Evolutionary conservation across 2,113 vertebrate species (phyloP), one percentile per base, ranked within the genome.

Genomic region (Nyctereutes procyonoides): DNA sequence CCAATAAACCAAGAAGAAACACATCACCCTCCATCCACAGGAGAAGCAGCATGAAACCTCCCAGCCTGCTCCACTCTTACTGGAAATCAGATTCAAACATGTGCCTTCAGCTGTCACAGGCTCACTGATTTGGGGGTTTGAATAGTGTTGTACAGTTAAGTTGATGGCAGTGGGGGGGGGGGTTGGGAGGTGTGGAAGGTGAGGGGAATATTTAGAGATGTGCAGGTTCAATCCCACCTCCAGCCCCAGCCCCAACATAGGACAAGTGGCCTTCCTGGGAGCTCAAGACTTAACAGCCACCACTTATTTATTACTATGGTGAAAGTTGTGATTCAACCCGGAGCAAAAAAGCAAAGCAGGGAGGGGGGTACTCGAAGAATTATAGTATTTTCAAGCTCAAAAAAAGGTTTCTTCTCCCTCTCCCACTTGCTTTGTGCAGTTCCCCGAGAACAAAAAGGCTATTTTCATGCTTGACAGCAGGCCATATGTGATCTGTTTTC

Each of bases 371-470:
- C 43, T 1, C 6, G 65, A 62, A 97, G 71, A 95, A 63, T 91
- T 67, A 91, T 2, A 87, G 82, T 43, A 80, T 95, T 95, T 93
- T 93, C 43, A 84, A 48, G 79, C 19, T 87, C 71, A 55, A 88
- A 80, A 80, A 93, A 95, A 60, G 11, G 24, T 60, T 92, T 77
- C 62, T 87, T n/a, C 30, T 53, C 24, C 6, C 5, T 79, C 20
- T 87, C 86, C n/a, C 67, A 91, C 43, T 96, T 84, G 96, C 81
- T 93, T 86, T 93, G 79, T 32, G 16, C 17, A 88, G 80, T 35
- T 95, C 67, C 56, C 28, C 3, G 30, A n/a, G 62, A 93, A 98
- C 93, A 95, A 96, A 97, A 96, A 60, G 20, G 35, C 79, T 88
- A 76, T 96, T 96, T 83, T 97, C 85, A 48, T 24, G 89, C 87